Conservation (phyloP, 2,888 invertebrate species). For the Hetaerina titia region DNA sequence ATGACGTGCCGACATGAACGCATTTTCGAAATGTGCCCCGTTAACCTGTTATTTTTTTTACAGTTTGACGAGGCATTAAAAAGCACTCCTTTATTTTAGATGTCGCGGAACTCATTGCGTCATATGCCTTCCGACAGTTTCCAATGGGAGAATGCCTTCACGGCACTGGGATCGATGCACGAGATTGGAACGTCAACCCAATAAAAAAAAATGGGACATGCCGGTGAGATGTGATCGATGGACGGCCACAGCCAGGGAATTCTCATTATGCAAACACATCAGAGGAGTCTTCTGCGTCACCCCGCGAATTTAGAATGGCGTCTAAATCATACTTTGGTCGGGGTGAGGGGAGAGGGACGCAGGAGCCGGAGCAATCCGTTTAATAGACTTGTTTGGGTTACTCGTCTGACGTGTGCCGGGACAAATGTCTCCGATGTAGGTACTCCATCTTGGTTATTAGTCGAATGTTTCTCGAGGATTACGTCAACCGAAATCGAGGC, state of each 20-base stretch:
- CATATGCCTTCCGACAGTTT: conserved; percentile 33
- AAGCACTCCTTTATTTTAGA: neutral
- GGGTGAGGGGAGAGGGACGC: neutral
- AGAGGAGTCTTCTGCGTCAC: neutral
- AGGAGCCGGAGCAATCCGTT: neutral
- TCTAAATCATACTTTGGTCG: neutral
- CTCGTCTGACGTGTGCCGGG: neutral
- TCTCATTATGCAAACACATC: conserved; percentile 1
- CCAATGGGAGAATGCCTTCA: neutral
- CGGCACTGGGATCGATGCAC: neutral
- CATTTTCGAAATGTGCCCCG: neutral
- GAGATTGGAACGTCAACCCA: conserved; percentile 45
- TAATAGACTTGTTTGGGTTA: neutral
- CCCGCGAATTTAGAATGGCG: neutral
- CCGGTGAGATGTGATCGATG: neutral
- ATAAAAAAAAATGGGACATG: conserved; percentile 28
- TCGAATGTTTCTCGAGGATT: neutral
- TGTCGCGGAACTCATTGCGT: neutral
- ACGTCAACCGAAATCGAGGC: neutral
- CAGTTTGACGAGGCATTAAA: neutral
- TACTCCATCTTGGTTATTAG: neutral
- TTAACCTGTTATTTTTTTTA: neutral
- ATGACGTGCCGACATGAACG: neutral
- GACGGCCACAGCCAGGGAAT: neutral
- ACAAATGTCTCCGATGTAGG: neutral